Conservation (phyloP, 2,888 invertebrate genomes). For the Ophion slaviceki region DNA sequence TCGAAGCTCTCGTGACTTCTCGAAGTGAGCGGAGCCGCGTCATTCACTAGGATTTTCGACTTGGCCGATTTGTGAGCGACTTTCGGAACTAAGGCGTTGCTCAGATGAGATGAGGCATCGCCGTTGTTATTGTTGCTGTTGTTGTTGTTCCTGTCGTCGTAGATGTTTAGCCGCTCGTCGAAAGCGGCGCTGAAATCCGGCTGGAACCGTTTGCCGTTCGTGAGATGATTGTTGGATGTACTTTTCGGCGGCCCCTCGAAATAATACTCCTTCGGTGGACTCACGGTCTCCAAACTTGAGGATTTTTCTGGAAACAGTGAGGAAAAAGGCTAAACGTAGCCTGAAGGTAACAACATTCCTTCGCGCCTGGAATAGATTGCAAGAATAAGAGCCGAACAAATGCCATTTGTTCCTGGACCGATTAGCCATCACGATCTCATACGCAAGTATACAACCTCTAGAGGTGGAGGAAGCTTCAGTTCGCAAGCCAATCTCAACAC, state of each 20-base stretch:
- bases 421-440: too few relatives aligned
- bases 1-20: constrained; percentile 63
- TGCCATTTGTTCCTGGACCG: not conserved
- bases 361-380: not conserved
- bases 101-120: constrained; percentile 49
- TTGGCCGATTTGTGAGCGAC: constrained; percentile 67
- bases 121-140: constrained; percentile 47
- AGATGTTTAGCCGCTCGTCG: constrained; percentile 55
- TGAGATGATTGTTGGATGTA: constrained; percentile 48
- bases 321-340: not conserved
- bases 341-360: not conserved
- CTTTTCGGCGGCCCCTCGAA: constrained; percentile 58
- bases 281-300: constrained; percentile 50
- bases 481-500: too few relatives aligned
- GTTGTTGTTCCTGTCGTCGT: constrained; percentile 67
- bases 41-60: constrained; percentile 67
- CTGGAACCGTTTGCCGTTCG: constrained; percentile 61
- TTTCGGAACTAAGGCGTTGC: constrained; percentile 64
- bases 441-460: too few relatives aligned
- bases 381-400: not conserved
- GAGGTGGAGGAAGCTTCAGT: too few relatives aligned
- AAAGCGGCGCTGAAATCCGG: constrained; percentile 44
- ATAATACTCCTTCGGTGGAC: constrained; percentile 52
- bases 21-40: constrained; percentile 46
- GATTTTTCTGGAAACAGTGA: constrained; percentile 54